Conservation (phyloP, 1,140 invertebrate genomes). For the Ceratina australensis region DNA sequence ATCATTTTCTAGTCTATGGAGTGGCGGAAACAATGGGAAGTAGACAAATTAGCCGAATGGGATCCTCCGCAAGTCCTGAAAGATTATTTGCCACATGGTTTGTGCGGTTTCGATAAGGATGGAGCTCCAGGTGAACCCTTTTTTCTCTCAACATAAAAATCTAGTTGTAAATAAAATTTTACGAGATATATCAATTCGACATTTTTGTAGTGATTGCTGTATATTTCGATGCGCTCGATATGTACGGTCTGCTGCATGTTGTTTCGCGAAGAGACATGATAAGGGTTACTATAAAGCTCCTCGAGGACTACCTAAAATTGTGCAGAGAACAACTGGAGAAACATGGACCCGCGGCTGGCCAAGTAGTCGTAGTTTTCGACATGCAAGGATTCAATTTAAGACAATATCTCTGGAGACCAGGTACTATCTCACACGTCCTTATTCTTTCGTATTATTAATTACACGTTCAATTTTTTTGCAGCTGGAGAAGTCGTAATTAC, state of each 20-base stretch:
- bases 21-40: constrained; percentile 89
- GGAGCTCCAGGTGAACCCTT: constrained; percentile 85
- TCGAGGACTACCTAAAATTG: constrained; percentile 83
- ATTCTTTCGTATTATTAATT: no score
- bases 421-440: constrained; percentile 72
- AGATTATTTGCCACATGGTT: constrained; percentile 88
- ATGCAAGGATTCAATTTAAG: constrained; percentile 91
- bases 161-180: neutral
- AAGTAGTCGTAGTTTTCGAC: constrained; percentile 90
- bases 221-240: constrained; percentile 87
- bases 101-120: constrained; percentile 90
- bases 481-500: constrained; percentile 91
- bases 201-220: constrained; percentile 83
- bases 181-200: neutral
- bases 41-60: constrained; percentile 86
- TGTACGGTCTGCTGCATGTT: constrained; percentile 90
- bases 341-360: constrained; percentile 81
- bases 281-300: constrained; percentile 82
- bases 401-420: constrained; percentile 92
- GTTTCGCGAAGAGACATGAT: constrained; percentile 87
- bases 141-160: neutral
- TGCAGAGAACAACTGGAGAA: constrained; percentile 82
- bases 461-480: constrained; percentile 67
- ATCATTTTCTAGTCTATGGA: constrained; percentile 83
- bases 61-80: constrained; percentile 85